Conservation (phyloP, 2,797 vertebrate genomes). For the Dendrocincla fuliginosa region DNA sequence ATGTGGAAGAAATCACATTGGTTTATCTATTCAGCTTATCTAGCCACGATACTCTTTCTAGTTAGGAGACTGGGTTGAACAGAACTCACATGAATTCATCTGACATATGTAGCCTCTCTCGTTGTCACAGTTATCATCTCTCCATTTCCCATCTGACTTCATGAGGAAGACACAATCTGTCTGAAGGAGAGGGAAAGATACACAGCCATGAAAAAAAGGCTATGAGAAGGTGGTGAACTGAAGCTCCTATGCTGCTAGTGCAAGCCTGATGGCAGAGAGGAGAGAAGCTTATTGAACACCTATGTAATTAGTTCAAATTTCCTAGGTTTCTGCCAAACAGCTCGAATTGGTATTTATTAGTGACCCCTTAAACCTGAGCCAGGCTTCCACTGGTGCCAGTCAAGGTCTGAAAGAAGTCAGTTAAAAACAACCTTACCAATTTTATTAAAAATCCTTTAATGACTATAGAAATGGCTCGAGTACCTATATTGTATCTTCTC, state of each 20-base stretch:
- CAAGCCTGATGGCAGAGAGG: background rate
- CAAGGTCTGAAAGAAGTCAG: background rate
- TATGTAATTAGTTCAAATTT: background rate
- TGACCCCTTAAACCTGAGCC: background rate
- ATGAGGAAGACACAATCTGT: constrained; percentile 32
- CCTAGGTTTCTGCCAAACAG: background rate
- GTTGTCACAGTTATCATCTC: constrained; percentile 33
- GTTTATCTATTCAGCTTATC: background rate
- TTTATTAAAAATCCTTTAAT: background rate
- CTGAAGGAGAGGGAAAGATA: background rate
- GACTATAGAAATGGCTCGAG: background rate
- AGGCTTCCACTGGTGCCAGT: background rate
- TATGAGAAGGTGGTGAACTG: background rate
- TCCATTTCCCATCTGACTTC: constrained; percentile 31
- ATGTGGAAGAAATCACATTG: background rate
- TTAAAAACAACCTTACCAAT: background rate
- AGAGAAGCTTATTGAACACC: background rate
- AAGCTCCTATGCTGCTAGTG: background rate
- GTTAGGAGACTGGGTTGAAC: background rate
- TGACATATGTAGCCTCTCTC: constrained; percentile 33
- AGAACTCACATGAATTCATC: constrained; percentile 12
- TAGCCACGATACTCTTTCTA: background rate
- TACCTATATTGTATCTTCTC: background rate
- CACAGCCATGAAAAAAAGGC: background rate
- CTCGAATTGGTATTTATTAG: background rate